A percentile compares a stretch with the other conserved stretches of the same genome.
Conservation (phyloP, 2,888 invertebrate genomes). For the Anthoptus insignis region DNA sequence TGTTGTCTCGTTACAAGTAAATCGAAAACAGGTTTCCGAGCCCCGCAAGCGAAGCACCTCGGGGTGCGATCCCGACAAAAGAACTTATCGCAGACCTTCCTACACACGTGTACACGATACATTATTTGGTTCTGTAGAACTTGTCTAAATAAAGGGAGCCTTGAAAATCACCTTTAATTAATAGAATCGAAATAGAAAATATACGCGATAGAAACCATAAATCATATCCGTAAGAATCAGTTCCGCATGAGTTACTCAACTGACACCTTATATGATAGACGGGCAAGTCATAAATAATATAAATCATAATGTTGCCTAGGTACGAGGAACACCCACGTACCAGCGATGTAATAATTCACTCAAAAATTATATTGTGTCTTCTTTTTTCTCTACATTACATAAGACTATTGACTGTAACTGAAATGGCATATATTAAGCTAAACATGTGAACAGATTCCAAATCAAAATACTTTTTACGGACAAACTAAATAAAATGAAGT, state of each 20-base stretch:
- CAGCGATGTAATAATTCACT: too few species aligned
- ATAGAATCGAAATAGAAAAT: neutral
- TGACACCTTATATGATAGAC: neutral
- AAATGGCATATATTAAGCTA: too few species aligned
- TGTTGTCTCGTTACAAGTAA: slow-evolving; percentile 14
- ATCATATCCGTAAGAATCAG: neutral
- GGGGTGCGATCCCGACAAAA: slow-evolving; percentile 19
- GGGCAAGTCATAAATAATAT: neutral
- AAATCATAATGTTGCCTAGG: too few species aligned
- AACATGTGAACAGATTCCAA: too few species aligned
- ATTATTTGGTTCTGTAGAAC: slow-evolving; percentile 8
- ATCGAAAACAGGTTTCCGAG: slow-evolving; percentile 17
- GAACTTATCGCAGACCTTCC: slow-evolving; percentile 15
- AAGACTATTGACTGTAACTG: too few species aligned
- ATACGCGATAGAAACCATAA: neutral
- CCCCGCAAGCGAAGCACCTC: slow-evolving; percentile 3
- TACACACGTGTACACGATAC: neutral
- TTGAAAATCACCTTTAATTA: neutral
- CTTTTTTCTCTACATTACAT: too few species aligned
- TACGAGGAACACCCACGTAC: too few species aligned
- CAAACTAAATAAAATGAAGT: too few species aligned
- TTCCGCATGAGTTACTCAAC: neutral
- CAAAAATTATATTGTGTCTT: too few species aligned
- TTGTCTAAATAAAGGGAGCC: neutral
- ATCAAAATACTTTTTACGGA: too few species aligned